Conservation (phyloP, 53 echinoderm and acorn worm genomes). For the Henricia sp. region DNA sequence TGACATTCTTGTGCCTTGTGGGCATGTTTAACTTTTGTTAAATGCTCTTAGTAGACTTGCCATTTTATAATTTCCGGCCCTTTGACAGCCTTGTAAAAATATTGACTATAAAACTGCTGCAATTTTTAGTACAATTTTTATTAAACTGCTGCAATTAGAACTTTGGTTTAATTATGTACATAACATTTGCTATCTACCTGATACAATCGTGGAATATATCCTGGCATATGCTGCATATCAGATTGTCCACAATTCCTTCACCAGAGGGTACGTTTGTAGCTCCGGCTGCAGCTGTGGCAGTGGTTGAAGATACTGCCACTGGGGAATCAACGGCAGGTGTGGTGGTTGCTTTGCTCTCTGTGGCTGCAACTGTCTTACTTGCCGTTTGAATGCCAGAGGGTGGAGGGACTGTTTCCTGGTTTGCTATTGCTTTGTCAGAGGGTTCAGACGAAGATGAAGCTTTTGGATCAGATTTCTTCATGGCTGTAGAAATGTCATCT, state of each 20-base stretch:
- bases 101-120: no score
- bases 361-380: not conserved
- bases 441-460: no score
- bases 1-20: no score
- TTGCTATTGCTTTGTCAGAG: not conserved
- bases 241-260: conserved; percentile 80
- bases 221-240: conserved; percentile 92
- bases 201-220: conserved; percentile 93
- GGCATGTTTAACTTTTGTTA: no score
- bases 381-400: not conserved
- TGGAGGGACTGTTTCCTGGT: not conserved
- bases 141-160: no score
- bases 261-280: conserved; percentile 25
- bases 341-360: not conserved
- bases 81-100: no score
- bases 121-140: no score
- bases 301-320: not conserved
- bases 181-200: conserved; percentile 55
- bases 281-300: not conserved
- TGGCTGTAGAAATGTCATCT: no score
- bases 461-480: no score
- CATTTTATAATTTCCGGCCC: no score
- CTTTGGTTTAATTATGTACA: not conserved
- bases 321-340: not conserved
- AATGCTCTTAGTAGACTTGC: no score